Evolutionary conservation across 2,113 vertebrate species (phyloP).

Genomic region (Anarrhichthys ocellatus): DNA sequence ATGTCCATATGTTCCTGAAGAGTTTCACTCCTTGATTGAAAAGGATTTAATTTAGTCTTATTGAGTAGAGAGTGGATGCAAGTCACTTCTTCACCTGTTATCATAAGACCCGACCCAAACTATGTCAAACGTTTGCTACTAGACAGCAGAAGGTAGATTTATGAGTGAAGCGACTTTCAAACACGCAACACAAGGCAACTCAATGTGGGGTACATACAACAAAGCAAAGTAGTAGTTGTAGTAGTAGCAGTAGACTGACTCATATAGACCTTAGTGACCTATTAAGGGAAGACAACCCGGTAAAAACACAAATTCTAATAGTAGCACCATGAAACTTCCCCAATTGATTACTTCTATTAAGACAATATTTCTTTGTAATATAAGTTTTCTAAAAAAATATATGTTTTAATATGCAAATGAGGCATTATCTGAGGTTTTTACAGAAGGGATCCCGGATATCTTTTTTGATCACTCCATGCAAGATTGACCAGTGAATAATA

Average conservation of each 20-base stretch:
- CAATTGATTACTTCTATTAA: not conserved
- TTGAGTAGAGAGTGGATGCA: not conserved
- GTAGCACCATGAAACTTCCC: not conserved
- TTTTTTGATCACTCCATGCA: not conserved
- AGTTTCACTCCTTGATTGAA: not conserved
- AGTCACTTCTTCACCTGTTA: not conserved
- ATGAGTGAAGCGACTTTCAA: not conserved
- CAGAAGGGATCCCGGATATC: not conserved
- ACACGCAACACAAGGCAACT: not conserved
- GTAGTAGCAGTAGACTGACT: not conserved
- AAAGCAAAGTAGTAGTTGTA: not conserved
- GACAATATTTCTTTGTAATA: not conserved
- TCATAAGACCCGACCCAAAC: not conserved
- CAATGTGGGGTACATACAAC: not conserved
- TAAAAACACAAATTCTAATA: not conserved
- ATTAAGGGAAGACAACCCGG: not conserved
- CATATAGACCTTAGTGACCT: not conserved
- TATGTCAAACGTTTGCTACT: not conserved
- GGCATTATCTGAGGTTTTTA: not conserved
- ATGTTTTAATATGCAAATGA: not conserved
- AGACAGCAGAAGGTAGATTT: not conserved
- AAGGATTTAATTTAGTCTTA: constrained; percentile 3
- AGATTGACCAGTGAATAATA: not conserved
- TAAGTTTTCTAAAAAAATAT: not conserved
- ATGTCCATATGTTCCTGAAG: not conserved